These are phyloP conservation scores for Theretra japonica DNA, from an alignment of 2,888 invertebrate species.

Conservation along the genomic window DNA sequence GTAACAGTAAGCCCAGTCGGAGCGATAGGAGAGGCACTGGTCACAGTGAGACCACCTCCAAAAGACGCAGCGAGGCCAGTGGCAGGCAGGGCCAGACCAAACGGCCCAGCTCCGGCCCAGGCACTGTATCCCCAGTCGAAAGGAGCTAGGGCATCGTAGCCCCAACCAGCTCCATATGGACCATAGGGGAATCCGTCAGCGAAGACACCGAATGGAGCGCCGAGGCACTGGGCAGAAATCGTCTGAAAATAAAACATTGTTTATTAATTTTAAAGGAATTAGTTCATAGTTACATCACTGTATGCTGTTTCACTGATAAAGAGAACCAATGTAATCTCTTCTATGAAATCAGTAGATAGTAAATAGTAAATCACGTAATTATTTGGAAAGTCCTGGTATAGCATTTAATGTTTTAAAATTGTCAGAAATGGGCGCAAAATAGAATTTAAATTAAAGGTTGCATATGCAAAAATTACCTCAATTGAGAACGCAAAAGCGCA, in stretches of 20 bases:
- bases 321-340: neutral
- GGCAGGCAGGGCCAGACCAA: constrained; percentile 50
- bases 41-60: constrained; percentile 46
- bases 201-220: constrained; percentile 29
- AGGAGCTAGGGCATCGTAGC: constrained; percentile 27
- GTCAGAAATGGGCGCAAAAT: too few relatives aligned
- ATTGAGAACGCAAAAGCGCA: constrained; percentile 49
- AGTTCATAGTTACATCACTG: neutral
- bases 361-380: neutral
- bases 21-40: constrained; percentile 46
- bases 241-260: constrained; percentile 37
- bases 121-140: constrained; percentile 25
- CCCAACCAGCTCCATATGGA: constrained; percentile 23
- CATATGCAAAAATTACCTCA: constrained; percentile 42
- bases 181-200: constrained; percentile 27
- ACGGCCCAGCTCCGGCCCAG: constrained; percentile 49
- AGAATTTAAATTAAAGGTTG: neutral
- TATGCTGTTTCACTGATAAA: neutral
- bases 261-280: neutral
- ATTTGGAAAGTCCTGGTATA: neutral
- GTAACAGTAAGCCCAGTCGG: constrained; percentile 41
- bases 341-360: neutral
- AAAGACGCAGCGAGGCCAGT: constrained; percentile 40
- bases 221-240: constrained; percentile 43
- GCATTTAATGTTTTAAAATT: neutral